Evolutionary conservation across 2,888 invertebrate genomes (phyloP).

Genomic region (Spisula subtruncata): DNA sequence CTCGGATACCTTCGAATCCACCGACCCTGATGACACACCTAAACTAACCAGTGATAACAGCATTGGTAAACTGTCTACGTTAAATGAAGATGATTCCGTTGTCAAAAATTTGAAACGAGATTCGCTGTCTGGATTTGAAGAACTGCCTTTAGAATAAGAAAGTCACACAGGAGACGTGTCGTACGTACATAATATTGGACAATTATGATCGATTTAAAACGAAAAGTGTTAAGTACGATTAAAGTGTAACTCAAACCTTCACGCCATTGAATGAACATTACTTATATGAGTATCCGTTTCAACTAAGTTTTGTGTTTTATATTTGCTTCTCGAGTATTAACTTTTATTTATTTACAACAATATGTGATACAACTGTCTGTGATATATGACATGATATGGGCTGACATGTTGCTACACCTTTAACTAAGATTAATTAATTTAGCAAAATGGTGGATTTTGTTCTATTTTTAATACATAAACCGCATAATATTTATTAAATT

Average conservation of each 20-base stretch:
- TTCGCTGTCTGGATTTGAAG: conserved; percentile 54
- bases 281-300: too few species aligned
- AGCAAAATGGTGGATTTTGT: too few species aligned
- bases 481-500: too few species aligned
- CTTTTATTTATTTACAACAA: too few species aligned
- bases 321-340: too few species aligned
- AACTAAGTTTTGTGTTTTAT: too few species aligned
- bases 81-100: background rate
- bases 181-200: background rate
- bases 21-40: conserved; percentile 33
- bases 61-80: background rate
- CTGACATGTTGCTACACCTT: too few species aligned
- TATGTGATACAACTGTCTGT: too few species aligned
- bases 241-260: background rate
- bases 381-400: too few species aligned
- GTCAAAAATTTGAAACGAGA: conserved; percentile 30
- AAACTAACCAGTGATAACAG: background rate
- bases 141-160: conserved; percentile 50
- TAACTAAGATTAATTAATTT: too few species aligned
- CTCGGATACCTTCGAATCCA: conserved; percentile 59
- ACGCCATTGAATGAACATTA: too few species aligned
- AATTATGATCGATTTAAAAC: background rate
- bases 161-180: background rate
- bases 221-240: background rate
- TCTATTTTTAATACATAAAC: too few species aligned